These are phyloP conservation scores for Campoplex nolae DNA, from an alignment of 2,888 invertebrate genomes.

Conservation along the genomic window DNA sequence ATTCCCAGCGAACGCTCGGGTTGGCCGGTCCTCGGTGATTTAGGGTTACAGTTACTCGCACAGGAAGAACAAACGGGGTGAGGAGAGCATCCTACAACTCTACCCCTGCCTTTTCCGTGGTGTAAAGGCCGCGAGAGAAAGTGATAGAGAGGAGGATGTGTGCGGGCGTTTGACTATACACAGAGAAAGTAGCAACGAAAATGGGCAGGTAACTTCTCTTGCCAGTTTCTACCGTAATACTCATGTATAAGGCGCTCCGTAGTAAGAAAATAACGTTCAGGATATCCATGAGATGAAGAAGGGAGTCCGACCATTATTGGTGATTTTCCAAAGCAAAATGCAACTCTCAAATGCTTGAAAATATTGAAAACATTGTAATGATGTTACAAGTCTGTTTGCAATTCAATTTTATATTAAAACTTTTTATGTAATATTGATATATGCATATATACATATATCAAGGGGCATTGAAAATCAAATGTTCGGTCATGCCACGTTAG, in stretches of 20 bases:
- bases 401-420: too few relatives aligned
- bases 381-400: too few relatives aligned
- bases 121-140: slow-evolving; percentile 58
- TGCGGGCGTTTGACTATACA: slow-evolving; percentile 37
- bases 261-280: background rate
- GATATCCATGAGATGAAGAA: background rate
- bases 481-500: background rate
- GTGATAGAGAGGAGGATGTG: slow-evolving; percentile 60
- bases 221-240: slow-evolving; percentile 74
- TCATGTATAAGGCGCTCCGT: slow-evolving; percentile 16
- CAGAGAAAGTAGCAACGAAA: slow-evolving; percentile 42
- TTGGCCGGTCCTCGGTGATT: slow-evolving; percentile 79
- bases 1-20: slow-evolving; percentile 76
- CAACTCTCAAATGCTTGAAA: background rate
- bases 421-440: too few relatives aligned
- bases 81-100: slow-evolving; percentile 41
- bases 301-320: background rate
- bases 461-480: background rate
- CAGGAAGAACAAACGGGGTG: slow-evolving; percentile 78
- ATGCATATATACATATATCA: too few relatives aligned
- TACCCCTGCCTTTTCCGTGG: slow-evolving; percentile 1
- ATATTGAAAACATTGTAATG: background rate
- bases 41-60: slow-evolving; percentile 79
- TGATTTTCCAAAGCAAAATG: background rate
- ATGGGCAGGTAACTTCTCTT: slow-evolving; percentile 80